Evolutionary conservation across 1,140 invertebrate species (phyloP).

Genomic region (Capitella teleta): DNA sequence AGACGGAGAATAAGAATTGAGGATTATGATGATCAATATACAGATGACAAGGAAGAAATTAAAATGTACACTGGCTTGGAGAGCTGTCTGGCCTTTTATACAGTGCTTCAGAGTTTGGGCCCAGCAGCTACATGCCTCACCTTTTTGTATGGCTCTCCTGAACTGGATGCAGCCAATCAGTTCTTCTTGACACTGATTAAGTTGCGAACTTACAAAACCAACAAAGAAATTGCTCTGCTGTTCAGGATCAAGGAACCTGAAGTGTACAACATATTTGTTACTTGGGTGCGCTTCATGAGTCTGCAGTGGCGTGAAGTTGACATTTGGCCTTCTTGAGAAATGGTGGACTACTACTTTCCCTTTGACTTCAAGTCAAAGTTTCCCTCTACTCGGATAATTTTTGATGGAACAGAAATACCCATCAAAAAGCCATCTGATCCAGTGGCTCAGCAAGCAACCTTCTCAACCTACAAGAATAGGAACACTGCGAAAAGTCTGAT

Average conservation of each 20-base stretch:
- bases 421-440: conserved; percentile 9
- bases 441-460: conserved; percentile 11
- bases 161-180: not conserved
- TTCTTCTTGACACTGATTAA: conserved; percentile 1
- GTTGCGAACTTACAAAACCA: conserved; percentile 1
- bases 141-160: not conserved
- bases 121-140: not conserved
- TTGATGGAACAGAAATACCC: conserved; percentile 16
- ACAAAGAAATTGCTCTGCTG: not conserved
- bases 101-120: not conserved
- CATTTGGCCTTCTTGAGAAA: not conserved
- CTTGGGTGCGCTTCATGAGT: conserved; percentile 2
- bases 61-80: conserved; percentile 1
- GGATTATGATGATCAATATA: not conserved
- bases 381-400: conserved; percentile 12
- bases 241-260: not conserved
- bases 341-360: not conserved
- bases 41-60: not conserved
- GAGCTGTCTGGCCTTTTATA: not conserved
- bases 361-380: conserved; percentile 8
- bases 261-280: conserved; percentile 1
- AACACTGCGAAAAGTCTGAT: conserved; percentile 17
- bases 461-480: conserved; percentile 16
- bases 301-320: conserved; percentile 1
- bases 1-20: not conserved